phyloP scores from a whole-genome alignment of 2,113 vertebrate genomes.

The Agapornis roseicollis region DNA sequence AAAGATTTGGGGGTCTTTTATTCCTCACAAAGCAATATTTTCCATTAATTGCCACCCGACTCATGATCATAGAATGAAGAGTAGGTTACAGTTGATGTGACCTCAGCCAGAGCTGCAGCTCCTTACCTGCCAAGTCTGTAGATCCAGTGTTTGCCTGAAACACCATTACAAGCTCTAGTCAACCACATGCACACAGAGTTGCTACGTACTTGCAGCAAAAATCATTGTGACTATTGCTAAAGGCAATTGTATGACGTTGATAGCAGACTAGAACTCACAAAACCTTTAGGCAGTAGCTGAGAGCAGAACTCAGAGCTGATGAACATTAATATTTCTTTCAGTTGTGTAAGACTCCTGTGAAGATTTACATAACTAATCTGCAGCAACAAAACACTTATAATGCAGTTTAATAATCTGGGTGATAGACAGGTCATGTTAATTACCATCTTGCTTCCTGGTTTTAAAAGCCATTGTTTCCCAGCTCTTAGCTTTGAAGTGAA shows the following conservation, averaged over 20 bases:
- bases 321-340: conserved; percentile 28
- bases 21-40: not conserved
- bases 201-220: not conserved
- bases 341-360: conserved; percentile 5
- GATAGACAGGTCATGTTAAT: conserved; percentile 48
- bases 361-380: conserved; percentile 62
- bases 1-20: not conserved
- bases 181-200: not conserved
- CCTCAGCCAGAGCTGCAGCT: not conserved
- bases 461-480: conserved; percentile 41
- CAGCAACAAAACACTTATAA: conserved; percentile 44
- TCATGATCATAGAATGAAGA: not conserved
- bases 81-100: not conserved
- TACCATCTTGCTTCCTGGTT: conserved; percentile 22
- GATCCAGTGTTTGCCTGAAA: not conserved
- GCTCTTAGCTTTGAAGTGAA: not conserved
- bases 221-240: not conserved
- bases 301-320: conserved; percentile 2
- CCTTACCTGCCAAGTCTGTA: not conserved
- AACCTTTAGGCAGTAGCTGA: conserved; percentile 4
- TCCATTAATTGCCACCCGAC: not conserved
- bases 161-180: not conserved
- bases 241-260: not conserved
- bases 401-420: conserved; percentile 37
- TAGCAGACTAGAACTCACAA: not conserved